Evolutionary conservation across 2,113 vertebrate genomes (phyloP).

Genomic region (Bettongia penicillata): DNA sequence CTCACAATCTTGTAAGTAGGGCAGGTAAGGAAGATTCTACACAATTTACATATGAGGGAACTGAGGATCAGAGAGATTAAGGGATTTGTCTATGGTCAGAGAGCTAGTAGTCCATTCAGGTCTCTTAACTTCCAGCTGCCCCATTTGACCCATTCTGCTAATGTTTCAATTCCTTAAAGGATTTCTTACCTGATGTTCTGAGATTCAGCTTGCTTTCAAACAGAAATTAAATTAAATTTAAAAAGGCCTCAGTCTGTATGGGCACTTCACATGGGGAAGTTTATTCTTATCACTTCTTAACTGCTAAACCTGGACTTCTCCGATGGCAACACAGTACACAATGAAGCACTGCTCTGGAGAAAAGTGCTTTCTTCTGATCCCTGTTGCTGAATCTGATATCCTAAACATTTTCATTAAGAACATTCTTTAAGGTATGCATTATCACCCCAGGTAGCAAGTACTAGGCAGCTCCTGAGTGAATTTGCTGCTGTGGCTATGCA

Average conservation of each 20-base stretch:
- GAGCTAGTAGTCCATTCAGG: neutral
- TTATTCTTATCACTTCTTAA: rapidly evolving
- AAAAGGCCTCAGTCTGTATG: rapidly evolving
- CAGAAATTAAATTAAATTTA: neutral
- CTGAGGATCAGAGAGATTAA: neutral
- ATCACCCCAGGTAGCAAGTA: conserved; percentile 68
- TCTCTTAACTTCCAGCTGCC: neutral
- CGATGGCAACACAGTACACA: neutral
- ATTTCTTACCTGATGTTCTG: neutral
- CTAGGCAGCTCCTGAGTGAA: neutral
- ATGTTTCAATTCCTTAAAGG: rapidly evolving
- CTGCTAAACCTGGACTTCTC: conserved; percentile 29
- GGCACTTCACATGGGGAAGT: neutral
- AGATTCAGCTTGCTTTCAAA: neutral
- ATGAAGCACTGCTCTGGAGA: neutral
- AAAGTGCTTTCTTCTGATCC: conserved; percentile 56
- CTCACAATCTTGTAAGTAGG: neutral
- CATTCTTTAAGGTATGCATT: conserved; percentile 61
- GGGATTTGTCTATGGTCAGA: neutral
- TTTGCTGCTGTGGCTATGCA: conserved; percentile 53
- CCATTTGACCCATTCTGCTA: no score
- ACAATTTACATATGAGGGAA: neutral
- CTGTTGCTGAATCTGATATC: conserved; percentile 61
- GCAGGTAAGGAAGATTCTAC: neutral
- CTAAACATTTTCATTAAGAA: conserved; percentile 75